These are phyloP conservation scores for Cheilosia grossa DNA, from an alignment of 2,888 invertebrate species.

Conservation along the genomic window DNA sequence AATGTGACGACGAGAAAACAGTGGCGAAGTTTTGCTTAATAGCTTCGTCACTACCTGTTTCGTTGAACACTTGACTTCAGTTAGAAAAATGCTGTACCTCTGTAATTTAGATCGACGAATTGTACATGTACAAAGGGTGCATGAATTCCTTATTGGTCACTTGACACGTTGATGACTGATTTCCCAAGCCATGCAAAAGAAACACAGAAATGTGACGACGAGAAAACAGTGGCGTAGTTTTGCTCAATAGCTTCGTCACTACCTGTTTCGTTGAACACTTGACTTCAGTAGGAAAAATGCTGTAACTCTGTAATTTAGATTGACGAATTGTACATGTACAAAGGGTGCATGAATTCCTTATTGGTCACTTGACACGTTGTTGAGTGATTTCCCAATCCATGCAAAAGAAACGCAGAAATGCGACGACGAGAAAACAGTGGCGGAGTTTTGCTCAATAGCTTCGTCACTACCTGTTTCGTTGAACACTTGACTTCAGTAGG, in stretches of 20 bases:
- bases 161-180: not conserved
- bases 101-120: not conserved
- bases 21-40: not conserved
- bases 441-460: too few species aligned
- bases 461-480: too few species aligned
- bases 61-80: not conserved
- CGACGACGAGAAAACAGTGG: conserved; percentile 32
- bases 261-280: not conserved
- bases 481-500: not conserved
- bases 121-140: not conserved
- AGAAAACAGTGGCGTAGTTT: not conserved
- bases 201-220: too few species aligned
- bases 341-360: conserved; percentile 10
- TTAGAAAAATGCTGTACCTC: not conserved
- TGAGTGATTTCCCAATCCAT: conserved; percentile 26
- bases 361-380: conserved; percentile 2
- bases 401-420: conserved; percentile 22
- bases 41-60: not conserved
- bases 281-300: too few species aligned
- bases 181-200: conserved; percentile 10
- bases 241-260: not conserved
- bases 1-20: conserved; percentile 1
- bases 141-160: conserved; percentile 2
- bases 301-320: too few species aligned
- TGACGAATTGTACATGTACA: too few species aligned